These are phyloP conservation scores for Aphelenchoides besseyi DNA, from an alignment of 1,140 invertebrate species.

Conservation along the genomic window DNA sequence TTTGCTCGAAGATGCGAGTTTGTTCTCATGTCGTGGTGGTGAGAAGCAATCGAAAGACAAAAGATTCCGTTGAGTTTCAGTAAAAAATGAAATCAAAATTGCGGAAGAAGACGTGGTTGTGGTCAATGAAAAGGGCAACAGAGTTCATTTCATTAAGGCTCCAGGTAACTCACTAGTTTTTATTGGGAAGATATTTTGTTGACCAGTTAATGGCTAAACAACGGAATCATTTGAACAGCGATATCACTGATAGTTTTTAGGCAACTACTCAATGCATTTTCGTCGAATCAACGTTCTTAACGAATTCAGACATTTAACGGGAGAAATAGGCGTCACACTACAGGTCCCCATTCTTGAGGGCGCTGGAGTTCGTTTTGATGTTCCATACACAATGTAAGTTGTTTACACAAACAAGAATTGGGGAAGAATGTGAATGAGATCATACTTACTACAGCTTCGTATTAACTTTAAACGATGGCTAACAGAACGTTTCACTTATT, in stretches of 20 bases:
- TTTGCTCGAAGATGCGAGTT: conserved; percentile 57
- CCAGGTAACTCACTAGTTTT: too few species aligned
- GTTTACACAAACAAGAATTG: too few species aligned
- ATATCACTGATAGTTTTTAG: too few species aligned
- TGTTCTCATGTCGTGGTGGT: conserved; percentile 60
- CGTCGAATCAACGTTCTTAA: conserved; percentile 56
- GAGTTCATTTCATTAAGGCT: conserved; percentile 59
- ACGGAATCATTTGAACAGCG: too few species aligned
- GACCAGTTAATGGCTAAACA: too few species aligned
- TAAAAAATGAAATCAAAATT: conserved; percentile 61
- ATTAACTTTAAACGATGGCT: too few species aligned
- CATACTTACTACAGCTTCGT: too few species aligned
- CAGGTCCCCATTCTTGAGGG: conserved; percentile 60
- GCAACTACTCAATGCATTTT: conserved; percentile 60
- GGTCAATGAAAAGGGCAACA: conserved; percentile 59
- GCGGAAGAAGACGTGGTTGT: conserved; percentile 60
- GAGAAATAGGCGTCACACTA: conserved; percentile 60
- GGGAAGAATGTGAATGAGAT: too few species aligned
- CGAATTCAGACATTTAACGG: conserved; percentile 57
- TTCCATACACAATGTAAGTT: conserved; percentile 59
- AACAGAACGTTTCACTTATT: not conserved
- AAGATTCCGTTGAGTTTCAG: conserved; percentile 33
- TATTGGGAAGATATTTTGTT: too few species aligned
- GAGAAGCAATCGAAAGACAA: conserved; percentile 7
- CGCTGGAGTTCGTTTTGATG: conserved; percentile 59